These are phyloP conservation scores for Asobara japonica DNA, from an alignment of 1,140 invertebrate genomes.

Conservation along the genomic window DNA sequence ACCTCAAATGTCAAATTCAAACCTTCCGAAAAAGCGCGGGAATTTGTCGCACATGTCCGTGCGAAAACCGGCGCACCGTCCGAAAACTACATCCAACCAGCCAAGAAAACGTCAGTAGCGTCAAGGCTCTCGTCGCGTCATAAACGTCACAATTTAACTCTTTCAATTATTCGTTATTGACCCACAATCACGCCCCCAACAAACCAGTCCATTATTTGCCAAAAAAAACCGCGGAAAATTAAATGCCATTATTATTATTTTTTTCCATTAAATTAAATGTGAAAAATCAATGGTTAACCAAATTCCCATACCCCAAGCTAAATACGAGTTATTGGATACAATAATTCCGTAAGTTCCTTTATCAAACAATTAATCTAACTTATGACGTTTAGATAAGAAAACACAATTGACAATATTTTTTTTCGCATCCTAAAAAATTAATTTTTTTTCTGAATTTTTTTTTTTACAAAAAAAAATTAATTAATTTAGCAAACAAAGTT, in stretches of 20 bases:
- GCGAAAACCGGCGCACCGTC: background rate
- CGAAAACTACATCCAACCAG: background rate
- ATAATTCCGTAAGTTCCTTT: slow-evolving; percentile 50
- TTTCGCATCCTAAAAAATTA: no score
- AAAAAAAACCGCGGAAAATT: background rate
- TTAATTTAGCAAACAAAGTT: no score
- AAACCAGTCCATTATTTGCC: no score
- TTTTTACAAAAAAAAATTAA: no score
- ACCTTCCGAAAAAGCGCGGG: no score
- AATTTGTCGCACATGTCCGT: no score
- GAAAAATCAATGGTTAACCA: slow-evolving; percentile 53
- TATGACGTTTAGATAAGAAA: no score
- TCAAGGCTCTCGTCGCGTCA: background rate
- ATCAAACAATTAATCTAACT: no score
- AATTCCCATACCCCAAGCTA: slow-evolving; percentile 49
- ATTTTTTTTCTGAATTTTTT: no score
- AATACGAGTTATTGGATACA: slow-evolving; percentile 51
- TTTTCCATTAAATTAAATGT: background rate
- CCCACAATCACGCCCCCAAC: background rate
- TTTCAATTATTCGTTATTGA: background rate
- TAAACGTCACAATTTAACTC: background rate
- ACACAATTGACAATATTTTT: no score
- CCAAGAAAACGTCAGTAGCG: background rate
- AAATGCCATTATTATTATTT: background rate
- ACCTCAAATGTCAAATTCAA: no score